phyloP scores from a whole-genome alignment of 2,888 invertebrate genomes.

The Polyploca ridens region DNA sequence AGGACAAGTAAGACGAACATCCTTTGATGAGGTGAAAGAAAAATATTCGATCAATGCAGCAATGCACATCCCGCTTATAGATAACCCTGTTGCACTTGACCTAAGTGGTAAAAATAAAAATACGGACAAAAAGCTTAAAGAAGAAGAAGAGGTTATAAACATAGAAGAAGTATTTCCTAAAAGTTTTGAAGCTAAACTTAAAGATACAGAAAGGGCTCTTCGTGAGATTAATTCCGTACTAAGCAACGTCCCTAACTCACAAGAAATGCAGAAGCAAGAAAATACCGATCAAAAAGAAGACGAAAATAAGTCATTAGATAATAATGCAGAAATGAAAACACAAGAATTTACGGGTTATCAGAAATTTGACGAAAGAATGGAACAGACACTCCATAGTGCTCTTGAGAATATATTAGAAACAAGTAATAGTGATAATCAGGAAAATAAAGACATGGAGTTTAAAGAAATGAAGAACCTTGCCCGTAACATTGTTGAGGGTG shows the following conservation, averaged over 20 bases:
- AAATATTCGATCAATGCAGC: conserved; percentile 66
- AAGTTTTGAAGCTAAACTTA: conserved; percentile 60
- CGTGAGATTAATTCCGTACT: conserved; percentile 60
- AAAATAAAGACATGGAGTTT: conserved; percentile 65
- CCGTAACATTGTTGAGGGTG: conserved; percentile 72
- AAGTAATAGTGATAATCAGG: conserved; percentile 49
- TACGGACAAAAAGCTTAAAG: conserved; percentile 20
- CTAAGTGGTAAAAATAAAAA: conserved; percentile 43
- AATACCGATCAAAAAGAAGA: conserved; percentile 15
- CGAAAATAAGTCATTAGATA: not conserved
- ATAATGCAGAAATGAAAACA: not conserved
- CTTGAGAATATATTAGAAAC: conserved; percentile 62
- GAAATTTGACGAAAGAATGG: conserved; percentile 60
- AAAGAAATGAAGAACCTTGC: conserved; percentile 74
- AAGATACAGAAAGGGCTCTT: conserved; percentile 64
- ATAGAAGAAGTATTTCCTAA: conserved; percentile 54
- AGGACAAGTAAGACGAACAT: conserved; percentile 49
- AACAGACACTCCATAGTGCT: conserved; percentile 60
- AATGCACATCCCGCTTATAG: conserved; percentile 65
- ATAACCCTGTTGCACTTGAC: conserved; percentile 57
- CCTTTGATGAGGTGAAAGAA: conserved; percentile 64
- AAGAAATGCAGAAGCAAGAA: conserved; percentile 15
- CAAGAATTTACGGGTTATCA: conserved; percentile 26
- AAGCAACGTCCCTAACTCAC: conserved; percentile 26
- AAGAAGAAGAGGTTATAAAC: conserved; percentile 35